These are phyloP conservation scores for Zaprionus ghesquierei DNA, from an alignment of 1,140 invertebrate species.

Conservation along the genomic window DNA sequence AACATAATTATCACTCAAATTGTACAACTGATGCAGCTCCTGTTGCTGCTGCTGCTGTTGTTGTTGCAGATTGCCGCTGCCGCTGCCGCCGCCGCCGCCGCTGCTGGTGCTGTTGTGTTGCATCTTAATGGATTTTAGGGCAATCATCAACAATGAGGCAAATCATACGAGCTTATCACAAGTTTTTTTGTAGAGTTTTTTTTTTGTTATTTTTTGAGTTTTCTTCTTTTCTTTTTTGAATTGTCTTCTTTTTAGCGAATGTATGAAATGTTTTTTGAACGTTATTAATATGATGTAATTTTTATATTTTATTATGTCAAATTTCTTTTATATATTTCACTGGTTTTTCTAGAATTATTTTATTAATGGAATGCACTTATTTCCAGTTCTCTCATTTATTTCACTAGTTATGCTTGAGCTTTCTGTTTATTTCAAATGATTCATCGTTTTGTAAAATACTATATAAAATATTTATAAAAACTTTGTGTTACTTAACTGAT, in stretches of 20 bases:
- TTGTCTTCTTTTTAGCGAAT: conserved; percentile 11
- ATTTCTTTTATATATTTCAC: neutral
- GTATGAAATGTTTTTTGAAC: conserved; percentile 3
- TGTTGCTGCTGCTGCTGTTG: conserved; percentile 46
- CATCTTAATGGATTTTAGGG: conserved; percentile 67
- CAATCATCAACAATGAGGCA: conserved; percentile 73
- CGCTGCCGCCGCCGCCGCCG: conserved; percentile 32
- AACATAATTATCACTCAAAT: conserved; percentile 50
- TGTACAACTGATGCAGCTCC: conserved; percentile 48
- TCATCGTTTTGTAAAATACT: neutral
- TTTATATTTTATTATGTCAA: conserved; percentile 1
- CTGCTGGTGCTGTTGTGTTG: conserved; percentile 60
- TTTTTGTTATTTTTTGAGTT: neutral
- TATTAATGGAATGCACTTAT: too few relatives aligned
- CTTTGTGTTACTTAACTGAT: too few relatives aligned
- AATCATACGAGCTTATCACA: conserved; percentile 72
- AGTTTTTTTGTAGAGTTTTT: conserved; percentile 21
- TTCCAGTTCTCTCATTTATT: too few relatives aligned
- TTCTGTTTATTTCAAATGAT: too few relatives aligned
- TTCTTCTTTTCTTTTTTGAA: conserved; percentile 22
- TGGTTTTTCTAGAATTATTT: too few relatives aligned
- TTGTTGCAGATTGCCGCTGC: conserved; percentile 22
- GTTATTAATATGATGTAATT: conserved; percentile 8
- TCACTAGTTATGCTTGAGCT: too few relatives aligned
- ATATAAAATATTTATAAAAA: too few relatives aligned